phyloP scores from a whole-genome alignment of 1,140 invertebrate species.

The Heliconius melpomene region DNA sequence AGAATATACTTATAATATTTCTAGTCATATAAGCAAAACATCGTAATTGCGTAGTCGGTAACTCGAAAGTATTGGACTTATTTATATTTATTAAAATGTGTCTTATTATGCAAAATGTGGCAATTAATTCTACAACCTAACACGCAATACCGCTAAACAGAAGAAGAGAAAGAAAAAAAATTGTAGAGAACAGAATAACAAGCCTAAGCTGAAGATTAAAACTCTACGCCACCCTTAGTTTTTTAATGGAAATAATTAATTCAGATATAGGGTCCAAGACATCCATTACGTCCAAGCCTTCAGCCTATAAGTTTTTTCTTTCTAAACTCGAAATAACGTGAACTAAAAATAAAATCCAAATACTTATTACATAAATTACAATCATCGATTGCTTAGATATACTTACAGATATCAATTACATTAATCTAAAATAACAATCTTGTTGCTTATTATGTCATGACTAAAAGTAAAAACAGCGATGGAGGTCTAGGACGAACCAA shows the following conservation, averaged over 20 bases:
- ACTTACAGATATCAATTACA: background rate
- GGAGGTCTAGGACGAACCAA: constrained; percentile 33
- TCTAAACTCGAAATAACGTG: no score
- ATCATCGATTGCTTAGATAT: background rate
- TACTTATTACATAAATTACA: no score
- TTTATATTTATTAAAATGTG: background rate
- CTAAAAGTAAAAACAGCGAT: constrained; percentile 22
- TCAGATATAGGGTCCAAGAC: no score
- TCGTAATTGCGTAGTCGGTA: background rate
- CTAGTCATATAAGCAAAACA: background rate
- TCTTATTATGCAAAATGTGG: background rate
- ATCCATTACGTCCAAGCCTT: no score
- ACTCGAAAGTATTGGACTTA: background rate
- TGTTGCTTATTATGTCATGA: constrained; percentile 25
- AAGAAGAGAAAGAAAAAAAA: background rate
- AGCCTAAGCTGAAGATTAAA: no score
- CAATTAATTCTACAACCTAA: background rate
- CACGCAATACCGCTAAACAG: background rate
- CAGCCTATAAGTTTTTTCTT: no score
- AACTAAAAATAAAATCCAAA: no score
- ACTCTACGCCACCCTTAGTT: no score
- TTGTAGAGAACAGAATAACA: background rate
- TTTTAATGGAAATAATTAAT: no score
- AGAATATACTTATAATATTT: background rate
- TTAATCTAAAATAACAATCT: constrained; percentile 15